Percentiles rank a stretch among this genome's conserved stretches.
Conservation (phyloP, 2,888 invertebrate species). For the Ectobius pallidus region DNA sequence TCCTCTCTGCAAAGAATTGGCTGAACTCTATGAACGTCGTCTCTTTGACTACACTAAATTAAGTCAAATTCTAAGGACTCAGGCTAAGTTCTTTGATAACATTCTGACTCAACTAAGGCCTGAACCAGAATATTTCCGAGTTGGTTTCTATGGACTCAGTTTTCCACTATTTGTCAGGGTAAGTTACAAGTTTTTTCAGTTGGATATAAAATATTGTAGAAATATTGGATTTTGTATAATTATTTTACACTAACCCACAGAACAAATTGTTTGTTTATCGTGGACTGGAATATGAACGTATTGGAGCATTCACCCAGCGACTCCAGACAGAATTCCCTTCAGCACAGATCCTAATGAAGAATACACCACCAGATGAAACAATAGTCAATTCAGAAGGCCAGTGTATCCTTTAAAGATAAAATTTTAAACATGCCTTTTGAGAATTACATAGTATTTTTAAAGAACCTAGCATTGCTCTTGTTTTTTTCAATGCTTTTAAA, state of each 20-base stretch:
- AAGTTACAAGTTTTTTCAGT: too few species aligned
- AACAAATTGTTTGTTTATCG: conserved; percentile 96
- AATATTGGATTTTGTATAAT: too few species aligned
- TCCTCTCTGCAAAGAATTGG: conserved; percentile 88
- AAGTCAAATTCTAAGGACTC: conserved; percentile 80
- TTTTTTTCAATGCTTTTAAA: too few species aligned
- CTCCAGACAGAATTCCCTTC: conserved; percentile 93
- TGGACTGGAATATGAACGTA: conserved; percentile 92
- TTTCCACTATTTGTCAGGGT: conserved; percentile 95
- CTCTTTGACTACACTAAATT: conserved; percentile 88
- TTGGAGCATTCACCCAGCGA: conserved; percentile 92
- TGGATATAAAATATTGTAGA: too few species aligned
- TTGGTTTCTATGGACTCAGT: conserved; percentile 92
- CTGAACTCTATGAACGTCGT: conserved; percentile 82
- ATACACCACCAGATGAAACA: conserved; percentile 87
- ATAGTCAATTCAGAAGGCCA: conserved; percentile 86
- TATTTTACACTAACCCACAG: too few species aligned
- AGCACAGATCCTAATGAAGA: conserved; percentile 91
- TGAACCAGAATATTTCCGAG: conserved; percentile 94
- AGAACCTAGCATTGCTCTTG: too few species aligned
- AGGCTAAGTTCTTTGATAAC: conserved; percentile 91
- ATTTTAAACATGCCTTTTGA: conserved; percentile 3
- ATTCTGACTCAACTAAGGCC: conserved; percentile 86
- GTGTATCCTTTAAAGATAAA: conserved; percentile 69
- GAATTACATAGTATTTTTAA: too few species aligned